These are phyloP conservation scores for Tribolium freemani DNA, from an alignment of 2,888 invertebrate species.

Conservation along the genomic window DNA sequence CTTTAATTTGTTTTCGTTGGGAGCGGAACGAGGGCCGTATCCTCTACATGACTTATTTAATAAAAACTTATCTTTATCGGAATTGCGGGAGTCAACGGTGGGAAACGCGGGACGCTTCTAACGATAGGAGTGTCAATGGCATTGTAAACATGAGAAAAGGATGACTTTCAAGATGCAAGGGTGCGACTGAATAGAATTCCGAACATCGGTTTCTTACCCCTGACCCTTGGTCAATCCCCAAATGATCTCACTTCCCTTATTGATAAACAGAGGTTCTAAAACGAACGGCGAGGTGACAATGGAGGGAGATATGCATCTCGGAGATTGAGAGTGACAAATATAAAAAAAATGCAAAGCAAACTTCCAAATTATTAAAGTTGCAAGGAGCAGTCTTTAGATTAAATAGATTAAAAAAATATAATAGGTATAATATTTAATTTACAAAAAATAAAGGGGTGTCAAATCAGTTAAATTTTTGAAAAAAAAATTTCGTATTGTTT, in stretches of 20 bases:
- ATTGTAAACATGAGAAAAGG: slow-evolving; percentile 61
- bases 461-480: too few species aligned
- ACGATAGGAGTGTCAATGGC: slow-evolving; percentile 60
- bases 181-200: slow-evolving; percentile 59
- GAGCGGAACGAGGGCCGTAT: slow-evolving; percentile 54
- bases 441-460: too few species aligned
- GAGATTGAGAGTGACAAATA: background rate
- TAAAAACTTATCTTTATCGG: slow-evolving; percentile 52
- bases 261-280: slow-evolving; percentile 55
- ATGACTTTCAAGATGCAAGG: slow-evolving; percentile 60
- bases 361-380: too few species aligned
- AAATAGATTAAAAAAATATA: too few species aligned
- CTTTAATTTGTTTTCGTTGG: slow-evolving; percentile 61
- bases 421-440: too few species aligned
- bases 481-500: too few species aligned
- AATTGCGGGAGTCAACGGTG: slow-evolving; percentile 19
- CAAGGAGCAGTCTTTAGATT: too few species aligned
- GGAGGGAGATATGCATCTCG: background rate
- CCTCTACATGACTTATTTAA: slow-evolving; percentile 59
- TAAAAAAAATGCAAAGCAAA: too few species aligned
- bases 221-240: slow-evolving; percentile 64
- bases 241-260: slow-evolving; percentile 59
- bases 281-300: background rate
- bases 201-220: slow-evolving; percentile 62
- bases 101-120: background rate